Conservation (phyloP, 2,888 invertebrate species). For the Plemyria rubiginata region DNA sequence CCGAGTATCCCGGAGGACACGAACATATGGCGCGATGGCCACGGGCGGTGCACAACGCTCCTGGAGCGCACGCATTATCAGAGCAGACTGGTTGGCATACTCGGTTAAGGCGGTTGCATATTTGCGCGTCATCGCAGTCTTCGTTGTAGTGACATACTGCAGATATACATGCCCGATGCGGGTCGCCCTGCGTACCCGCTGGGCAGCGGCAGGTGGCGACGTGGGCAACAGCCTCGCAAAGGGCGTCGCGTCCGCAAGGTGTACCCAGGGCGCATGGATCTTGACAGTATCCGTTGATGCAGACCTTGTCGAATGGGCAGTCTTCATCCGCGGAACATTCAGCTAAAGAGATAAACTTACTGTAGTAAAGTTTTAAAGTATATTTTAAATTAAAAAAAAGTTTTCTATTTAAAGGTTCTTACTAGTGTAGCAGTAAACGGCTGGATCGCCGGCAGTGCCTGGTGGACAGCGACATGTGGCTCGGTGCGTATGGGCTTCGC, state of each 20-base stretch:
- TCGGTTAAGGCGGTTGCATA: constrained; percentile 93
- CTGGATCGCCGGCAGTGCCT: constrained; percentile 95
- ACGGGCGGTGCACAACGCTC: constrained; percentile 90
- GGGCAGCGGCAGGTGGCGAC: constrained; percentile 93
- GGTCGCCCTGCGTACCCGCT: constrained; percentile 93
- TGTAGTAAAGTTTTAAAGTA: not conserved
- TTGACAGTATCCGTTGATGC: constrained; percentile 91
- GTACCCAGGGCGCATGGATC: constrained; percentile 89
- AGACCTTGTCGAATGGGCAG: constrained; percentile 93
- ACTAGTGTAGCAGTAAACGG: constrained; percentile 94
- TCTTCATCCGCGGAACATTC: constrained; percentile 92
- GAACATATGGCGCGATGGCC: constrained; percentile 91
- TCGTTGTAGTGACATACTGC: constrained; percentile 95
- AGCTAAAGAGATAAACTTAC: constrained; percentile 78
- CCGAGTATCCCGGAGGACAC: constrained; percentile 90
- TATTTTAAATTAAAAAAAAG: not conserved
- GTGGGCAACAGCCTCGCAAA: constrained; percentile 90
- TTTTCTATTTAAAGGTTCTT: constrained; percentile 63
- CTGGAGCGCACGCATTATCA: constrained; percentile 91
- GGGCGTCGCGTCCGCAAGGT: constrained; percentile 91
- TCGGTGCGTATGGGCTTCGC: constrained; percentile 90
- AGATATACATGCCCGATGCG: constrained; percentile 91
- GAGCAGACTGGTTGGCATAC: constrained; percentile 93
- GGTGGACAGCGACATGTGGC: constrained; percentile 93
- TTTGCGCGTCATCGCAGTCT: constrained; percentile 93